Evolutionary conservation across 2,888 invertebrate genomes (phyloP), one percentile per base, ranked within the genome.

Genomic region (Acholoe squamosa): DNA sequence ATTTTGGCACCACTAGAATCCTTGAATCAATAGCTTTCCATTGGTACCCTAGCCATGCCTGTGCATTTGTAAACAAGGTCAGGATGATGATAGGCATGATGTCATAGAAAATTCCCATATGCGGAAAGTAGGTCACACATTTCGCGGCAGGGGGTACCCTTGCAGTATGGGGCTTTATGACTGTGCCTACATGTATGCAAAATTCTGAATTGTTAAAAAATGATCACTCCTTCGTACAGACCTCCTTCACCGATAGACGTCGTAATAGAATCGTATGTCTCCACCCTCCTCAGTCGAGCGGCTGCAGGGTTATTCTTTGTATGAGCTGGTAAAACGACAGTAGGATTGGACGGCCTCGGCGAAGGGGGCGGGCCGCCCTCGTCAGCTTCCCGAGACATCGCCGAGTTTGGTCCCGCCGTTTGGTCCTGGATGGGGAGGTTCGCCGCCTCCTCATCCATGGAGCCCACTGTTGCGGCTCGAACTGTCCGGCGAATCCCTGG

Each of bases 191-290:
- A n/a, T n/a, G n/a, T n/a, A n/a, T n/a, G n/a, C n/a, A n/a, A n/a
- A n/a, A n/a, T n/a, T n/a, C n/a, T n/a, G n/a, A n/a, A n/a, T n/a
- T n/a, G n/a, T n/a, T n/a, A n/a, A n/a, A n/a, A n/a, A n/a, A n/a
- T n/a, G n/a, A n/a, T n/a, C n/a, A n/a, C n/a, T n/a, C n/a, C n/a
- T n/a, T n/a, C n/a, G n/a, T n/a, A n/a, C n/a, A n/a, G n/a, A 86
- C 86, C 86, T 52, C 56, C 86, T 54, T 86, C 86, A 0, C 86
- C 86, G 12, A 86, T 54, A 28, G 86, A 86, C 1, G 86, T 86
- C 25, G 86, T 86, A 31, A 86, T 54, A 0, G 86, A 86, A 12
- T 86, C 86, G 25, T 52, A 54, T 16, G 86, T 86, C 19, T 86
- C 86, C 19, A 56, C 54, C 28, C 86, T 86, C 31, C 86, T n/a